Conservation (phyloP, 2,888 invertebrate species). For the Apodemia hepburni region DNA sequence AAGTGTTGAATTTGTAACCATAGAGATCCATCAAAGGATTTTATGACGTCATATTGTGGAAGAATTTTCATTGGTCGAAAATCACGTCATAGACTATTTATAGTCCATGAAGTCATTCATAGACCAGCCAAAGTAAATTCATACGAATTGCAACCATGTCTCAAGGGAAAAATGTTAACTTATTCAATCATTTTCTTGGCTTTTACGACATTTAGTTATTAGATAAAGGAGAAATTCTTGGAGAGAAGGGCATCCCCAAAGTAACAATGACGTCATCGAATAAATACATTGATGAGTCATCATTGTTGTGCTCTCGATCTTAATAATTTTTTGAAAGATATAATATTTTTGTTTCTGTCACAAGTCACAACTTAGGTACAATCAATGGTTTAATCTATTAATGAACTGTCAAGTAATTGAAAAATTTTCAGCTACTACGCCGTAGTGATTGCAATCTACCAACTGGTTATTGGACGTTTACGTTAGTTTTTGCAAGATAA, state of each 20-base stretch:
- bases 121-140: constrained; percentile 40
- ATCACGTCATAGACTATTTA: constrained; percentile 62
- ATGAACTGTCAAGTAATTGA: constrained; percentile 55
- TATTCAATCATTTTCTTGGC: constrained; percentile 40
- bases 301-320: constrained; percentile 66
- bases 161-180: constrained; percentile 48
- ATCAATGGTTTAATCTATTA: constrained; percentile 32
- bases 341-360: constrained; percentile 53
- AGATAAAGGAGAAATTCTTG: constrained; percentile 44
- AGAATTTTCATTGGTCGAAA: constrained; percentile 53
- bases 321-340: constrained; percentile 51
- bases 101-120: constrained; percentile 68
- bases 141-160: constrained; percentile 30
- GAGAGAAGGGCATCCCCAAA: constrained; percentile 76
- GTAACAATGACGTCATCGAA: constrained; percentile 59
- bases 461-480: constrained; percentile 40
- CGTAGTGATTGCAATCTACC: constrained; percentile 38
- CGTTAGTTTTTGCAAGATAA: constrained; percentile 35
- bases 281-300: constrained; percentile 67
- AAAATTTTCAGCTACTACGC: constrained; percentile 30
- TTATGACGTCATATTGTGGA: constrained; percentile 48
- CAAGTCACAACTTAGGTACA: not conserved
- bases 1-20: not conserved
- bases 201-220: constrained; percentile 54
- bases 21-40: constrained; percentile 12